phyloP scores from a whole-genome alignment of 2,113 vertebrate species.

The Sciurus niger region DNA sequence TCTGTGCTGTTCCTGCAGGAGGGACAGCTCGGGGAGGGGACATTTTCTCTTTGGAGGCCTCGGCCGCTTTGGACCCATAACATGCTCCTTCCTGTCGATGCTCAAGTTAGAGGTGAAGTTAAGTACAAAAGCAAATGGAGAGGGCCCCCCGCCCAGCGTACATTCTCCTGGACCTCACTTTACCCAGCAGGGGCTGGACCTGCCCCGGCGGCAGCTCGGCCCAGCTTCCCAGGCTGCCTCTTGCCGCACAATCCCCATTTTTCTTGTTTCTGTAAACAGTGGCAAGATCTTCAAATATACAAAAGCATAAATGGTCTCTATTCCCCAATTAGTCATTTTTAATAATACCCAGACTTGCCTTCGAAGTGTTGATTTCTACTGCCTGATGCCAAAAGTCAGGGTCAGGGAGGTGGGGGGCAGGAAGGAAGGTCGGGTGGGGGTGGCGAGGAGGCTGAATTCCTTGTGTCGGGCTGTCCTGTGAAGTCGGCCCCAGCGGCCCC shows the following conservation, averaged over 20 bases:
- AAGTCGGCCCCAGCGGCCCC: not conserved
- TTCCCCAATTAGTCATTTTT: constrained; percentile 82
- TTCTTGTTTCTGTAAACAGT: constrained; percentile 74
- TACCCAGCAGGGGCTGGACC: not conserved
- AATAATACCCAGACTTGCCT: constrained; percentile 69
- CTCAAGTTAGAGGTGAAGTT: not conserved
- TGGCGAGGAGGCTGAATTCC: not conserved
- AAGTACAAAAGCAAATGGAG: not conserved
- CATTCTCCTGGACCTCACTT: not conserved
- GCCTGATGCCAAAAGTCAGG: constrained; percentile 53
- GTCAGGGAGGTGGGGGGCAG: not conserved
- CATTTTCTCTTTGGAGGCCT: not conserved
- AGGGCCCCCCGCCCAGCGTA: accelerated
- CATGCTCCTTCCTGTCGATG: accelerated
- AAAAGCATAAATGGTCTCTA: constrained; percentile 79
- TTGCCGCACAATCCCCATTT: constrained; percentile 55
- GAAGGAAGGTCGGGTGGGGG: not conserved
- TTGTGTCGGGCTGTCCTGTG: not conserved
- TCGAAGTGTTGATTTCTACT: constrained; percentile 38
- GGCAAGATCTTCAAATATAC: constrained; percentile 79
- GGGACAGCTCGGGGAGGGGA: not conserved
- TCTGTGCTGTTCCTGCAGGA: not conserved
- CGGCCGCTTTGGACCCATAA: not conserved
- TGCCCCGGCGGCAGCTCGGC: accelerated
- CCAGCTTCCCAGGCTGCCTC: not conserved